Conservation (phyloP, 2,888 invertebrate species). For the Pandemis corylana region DNA sequence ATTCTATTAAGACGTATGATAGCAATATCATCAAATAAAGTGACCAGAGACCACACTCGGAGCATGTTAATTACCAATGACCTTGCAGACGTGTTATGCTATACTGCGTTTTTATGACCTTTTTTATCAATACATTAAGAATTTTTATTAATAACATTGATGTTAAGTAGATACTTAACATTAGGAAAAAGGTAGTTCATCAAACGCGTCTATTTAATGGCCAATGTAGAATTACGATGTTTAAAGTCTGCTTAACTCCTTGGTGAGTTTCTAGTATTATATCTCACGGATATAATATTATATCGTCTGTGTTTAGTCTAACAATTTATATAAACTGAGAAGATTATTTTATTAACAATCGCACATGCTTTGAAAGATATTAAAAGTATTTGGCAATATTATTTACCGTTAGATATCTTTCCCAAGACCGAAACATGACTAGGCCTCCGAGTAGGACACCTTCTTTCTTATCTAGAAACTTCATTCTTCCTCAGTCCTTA, state of each 20-base stretch:
- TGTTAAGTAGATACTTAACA: neutral
- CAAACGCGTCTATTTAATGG: neutral
- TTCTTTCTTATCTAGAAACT: neutral
- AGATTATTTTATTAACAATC: too few relatives aligned
- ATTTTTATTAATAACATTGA: neutral
- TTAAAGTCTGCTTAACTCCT: too few relatives aligned
- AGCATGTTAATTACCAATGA: neutral
- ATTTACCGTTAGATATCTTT: too few relatives aligned
- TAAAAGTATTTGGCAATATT: too few relatives aligned
- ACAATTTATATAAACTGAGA: too few relatives aligned
- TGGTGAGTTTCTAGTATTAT: too few relatives aligned
- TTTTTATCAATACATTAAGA: constrained; percentile 3
- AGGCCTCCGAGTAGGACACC: neutral
- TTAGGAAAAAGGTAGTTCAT: neutral
- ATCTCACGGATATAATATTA: too few relatives aligned
- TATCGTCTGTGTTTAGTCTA: too few relatives aligned
- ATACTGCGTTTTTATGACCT: constrained; percentile 3
- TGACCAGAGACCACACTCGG: neutral
- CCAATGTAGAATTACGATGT: neutral
- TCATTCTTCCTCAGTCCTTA: neutral
- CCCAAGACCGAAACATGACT: neutral
- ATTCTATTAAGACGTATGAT: constrained; percentile 2
- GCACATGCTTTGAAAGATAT: too few relatives aligned
- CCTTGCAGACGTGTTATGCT: constrained; percentile 7
- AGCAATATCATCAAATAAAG: neutral